Percentiles rank a stretch among this genome's conserved stretches.
These are phyloP conservation scores for Mystacides longicornis DNA, from an alignment of 2,888 invertebrate genomes.

Conservation along the genomic window DNA sequence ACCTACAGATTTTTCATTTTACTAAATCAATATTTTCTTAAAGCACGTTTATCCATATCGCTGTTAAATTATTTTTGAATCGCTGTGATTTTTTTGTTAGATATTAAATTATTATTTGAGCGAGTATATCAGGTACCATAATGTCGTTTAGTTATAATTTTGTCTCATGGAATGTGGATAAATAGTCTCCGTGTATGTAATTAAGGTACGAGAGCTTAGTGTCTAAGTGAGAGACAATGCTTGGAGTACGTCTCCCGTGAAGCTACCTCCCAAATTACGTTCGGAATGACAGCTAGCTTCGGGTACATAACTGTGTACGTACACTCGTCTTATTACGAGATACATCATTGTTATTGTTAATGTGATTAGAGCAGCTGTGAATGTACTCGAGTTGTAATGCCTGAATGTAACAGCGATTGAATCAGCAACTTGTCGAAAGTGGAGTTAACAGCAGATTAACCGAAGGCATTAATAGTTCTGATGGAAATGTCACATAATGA, in stretches of 20 bases:
- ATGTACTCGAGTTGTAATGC: too few relatives aligned
- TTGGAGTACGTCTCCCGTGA: not conserved
- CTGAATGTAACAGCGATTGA: too few relatives aligned
- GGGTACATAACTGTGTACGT: not conserved
- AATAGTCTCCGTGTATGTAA: not conserved
- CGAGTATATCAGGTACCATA: not conserved
- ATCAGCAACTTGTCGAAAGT: too few relatives aligned
- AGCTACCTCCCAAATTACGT: not conserved
- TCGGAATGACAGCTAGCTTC: not conserved
- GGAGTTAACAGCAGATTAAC: too few relatives aligned
- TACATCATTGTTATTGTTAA: not conserved
- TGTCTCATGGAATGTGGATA: not conserved
- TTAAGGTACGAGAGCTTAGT: not conserved
- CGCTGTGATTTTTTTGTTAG: not conserved
- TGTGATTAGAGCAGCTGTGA: not conserved
- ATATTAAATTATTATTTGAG: not conserved
- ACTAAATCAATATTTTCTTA: too few relatives aligned
- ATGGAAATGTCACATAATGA: too few relatives aligned
- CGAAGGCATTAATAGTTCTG: too few relatives aligned
- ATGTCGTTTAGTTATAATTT: not conserved
- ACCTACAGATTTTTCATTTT: too few relatives aligned
- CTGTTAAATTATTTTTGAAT: too few relatives aligned
- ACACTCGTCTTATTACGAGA: not conserved
- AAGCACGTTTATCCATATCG: too few relatives aligned
- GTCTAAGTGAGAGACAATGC: not conserved